Evolutionary conservation across 2,888 invertebrate species (phyloP).

Genomic region (Aphrophora alni): DNA sequence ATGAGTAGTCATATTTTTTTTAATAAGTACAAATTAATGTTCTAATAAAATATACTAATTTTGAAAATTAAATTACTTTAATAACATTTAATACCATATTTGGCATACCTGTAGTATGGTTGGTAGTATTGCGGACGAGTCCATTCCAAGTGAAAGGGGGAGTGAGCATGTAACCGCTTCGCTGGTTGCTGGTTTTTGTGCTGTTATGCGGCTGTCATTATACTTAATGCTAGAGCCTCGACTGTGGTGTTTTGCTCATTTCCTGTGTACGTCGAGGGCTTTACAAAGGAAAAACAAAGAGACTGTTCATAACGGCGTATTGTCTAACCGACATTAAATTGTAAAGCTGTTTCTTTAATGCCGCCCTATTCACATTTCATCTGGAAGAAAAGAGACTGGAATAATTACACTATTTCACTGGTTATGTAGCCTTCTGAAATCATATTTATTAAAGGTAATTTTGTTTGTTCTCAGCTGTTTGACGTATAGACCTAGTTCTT

Average conservation of each 20-base stretch:
- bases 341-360: background rate
- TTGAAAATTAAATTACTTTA: no score
- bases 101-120: background rate
- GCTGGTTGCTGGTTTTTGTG: background rate
- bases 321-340: constrained; percentile 9
- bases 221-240: background rate
- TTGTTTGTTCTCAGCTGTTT: no score
- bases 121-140: background rate
- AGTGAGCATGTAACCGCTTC: background rate
- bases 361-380: background rate
- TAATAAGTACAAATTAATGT: no score
- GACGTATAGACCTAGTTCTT: no score
- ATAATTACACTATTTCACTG: background rate
- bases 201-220: constrained; percentile 6
- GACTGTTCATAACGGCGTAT: background rate
- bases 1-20: no score
- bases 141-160: background rate
- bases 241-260: background rate
- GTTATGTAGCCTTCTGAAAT: background rate
- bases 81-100: background rate
- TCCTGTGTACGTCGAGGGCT: background rate
- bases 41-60: no score
- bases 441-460: background rate
- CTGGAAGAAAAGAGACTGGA: background rate
- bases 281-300: background rate